Conservation (phyloP, 2,797 vertebrate species). For the Acipenser transmontanus region DNA sequence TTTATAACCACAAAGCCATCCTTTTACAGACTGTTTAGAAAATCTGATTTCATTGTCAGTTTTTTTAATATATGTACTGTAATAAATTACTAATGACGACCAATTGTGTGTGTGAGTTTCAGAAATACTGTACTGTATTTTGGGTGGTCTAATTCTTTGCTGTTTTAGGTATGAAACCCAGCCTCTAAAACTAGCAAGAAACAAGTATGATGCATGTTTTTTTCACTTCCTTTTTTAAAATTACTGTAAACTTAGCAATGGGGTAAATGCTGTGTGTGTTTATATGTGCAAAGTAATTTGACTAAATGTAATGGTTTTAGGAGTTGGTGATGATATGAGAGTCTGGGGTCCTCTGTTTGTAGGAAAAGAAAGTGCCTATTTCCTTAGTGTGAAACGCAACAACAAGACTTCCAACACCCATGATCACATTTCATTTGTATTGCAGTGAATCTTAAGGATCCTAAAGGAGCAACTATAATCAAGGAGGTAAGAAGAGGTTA, state of each 20-base stretch:
- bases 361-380: slow-evolving; percentile 79
- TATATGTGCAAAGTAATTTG: slow-evolving; percentile 2
- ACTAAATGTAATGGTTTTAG: slow-evolving; percentile 41
- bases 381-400: slow-evolving; percentile 91
- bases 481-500: slow-evolving; percentile 63
- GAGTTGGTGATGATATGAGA: slow-evolving; percentile 83
- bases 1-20: neutral
- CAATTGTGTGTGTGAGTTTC: too few species aligned
- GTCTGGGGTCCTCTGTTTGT: slow-evolving; percentile 87
- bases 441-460: slow-evolving; percentile 80
- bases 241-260: neutral
- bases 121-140: too few species aligned
- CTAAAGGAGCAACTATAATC: slow-evolving; percentile 65
- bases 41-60: neutral
- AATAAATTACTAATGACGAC: slow-evolving; percentile 1
- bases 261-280: slow-evolving; percentile 1
- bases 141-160: too few species aligned
- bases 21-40: slow-evolving; percentile 3
- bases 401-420: slow-evolving; percentile 49
- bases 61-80: slow-evolving; percentile 7
- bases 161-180: too few species aligned
- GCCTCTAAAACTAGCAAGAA: too few species aligned
- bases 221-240: too few species aligned
- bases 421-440: slow-evolving; percentile 27
- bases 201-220: too few species aligned